Evolutionary conservation across 2,888 invertebrate genomes (phyloP), one percentile per base, ranked within the genome.

Genomic region (Alloplasta piceator): DNA sequence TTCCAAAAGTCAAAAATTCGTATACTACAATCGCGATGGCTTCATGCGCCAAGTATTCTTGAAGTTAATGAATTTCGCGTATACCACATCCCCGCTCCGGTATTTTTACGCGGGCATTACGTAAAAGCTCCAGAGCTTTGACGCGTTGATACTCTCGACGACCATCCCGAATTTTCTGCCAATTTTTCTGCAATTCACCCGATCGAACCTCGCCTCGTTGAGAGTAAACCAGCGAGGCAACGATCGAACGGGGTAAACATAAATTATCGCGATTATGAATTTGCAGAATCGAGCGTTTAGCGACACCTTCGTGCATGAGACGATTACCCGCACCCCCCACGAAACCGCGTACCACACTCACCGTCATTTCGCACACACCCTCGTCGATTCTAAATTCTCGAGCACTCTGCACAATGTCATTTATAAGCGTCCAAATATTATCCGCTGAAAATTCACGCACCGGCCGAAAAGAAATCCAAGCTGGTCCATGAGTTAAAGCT

Each of bases 1-100:
- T 64, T 4, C 78, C 66, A 12, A 72, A 52, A 10, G 26, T 66
- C 9, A 43, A 39, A 10, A 55, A 50, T 1, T 67, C 67, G 14
- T 60, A 74, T 5, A 78, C 61, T 1, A 74, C 63, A 4, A 78
- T 78, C 3, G 61, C 73, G 7, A 61, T 58, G 1, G 36, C 61
- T 9, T 78, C 67, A 0, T 6, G 38, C 14, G 78, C 63, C n/a
- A 72, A 63, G 12, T 64, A 48, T 36, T 55, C 55, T 50, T 72
- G 78, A 67, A 72, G 72, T 3, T n/a, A 7, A 12, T 14, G 3
- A 52, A 78, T 58, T 16, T 78, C 68, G 10, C 36, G 39, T 6
- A 71, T 7, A 5, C 78, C 71, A 36, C 71, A 78, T 1, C 70
- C 74, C 0, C 43, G 41, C 1, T 7, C 6, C 0, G 76, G 76